Percentiles rank a stretch among this genome's conserved stretches.
phyloP scores from a whole-genome alignment of 2,888 invertebrate genomes.

The Drosophila paramelanica region DNA sequence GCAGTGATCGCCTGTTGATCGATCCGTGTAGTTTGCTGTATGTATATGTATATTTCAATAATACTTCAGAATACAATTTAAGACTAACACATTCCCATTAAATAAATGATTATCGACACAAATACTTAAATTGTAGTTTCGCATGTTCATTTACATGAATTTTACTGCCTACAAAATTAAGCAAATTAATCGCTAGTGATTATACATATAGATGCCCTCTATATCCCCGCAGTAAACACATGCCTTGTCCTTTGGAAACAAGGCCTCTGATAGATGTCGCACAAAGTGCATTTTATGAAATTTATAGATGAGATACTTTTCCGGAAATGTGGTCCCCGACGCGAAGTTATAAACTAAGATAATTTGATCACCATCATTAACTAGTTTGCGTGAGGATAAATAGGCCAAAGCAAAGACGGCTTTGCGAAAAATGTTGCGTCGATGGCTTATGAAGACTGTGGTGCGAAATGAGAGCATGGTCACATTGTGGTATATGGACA shows the following conservation, averaged over 20 bases:
- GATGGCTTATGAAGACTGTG: conserved; percentile 38
- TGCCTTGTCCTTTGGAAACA: conserved; percentile 40
- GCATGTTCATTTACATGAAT: background rate
- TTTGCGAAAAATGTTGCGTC: conserved; percentile 59
- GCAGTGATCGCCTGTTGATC: conserved; percentile 10
- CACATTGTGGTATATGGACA: conserved; percentile 76
- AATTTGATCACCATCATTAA: conserved; percentile 54
- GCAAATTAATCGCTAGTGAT: background rate
- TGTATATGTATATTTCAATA: conserved; percentile 41
- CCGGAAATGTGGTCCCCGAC: conserved; percentile 61
- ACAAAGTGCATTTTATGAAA: conserved; percentile 59
- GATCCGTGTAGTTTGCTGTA: conserved; percentile 44
- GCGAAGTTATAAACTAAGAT: conserved; percentile 73
- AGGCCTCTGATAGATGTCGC: conserved; percentile 48
- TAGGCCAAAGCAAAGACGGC: conserved; percentile 71
- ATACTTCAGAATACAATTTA: conserved; percentile 28
- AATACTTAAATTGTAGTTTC: background rate
- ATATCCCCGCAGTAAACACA: background rate
- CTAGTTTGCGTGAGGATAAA: conserved; percentile 51
- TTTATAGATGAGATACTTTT: conserved; percentile 75
- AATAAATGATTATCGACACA: conserved; percentile 43
- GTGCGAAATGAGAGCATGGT: conserved; percentile 69
- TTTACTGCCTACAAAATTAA: background rate
- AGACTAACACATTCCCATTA: conserved; percentile 54
- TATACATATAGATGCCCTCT: background rate